Evolutionary conservation across 1,140 invertebrate species (phyloP), one percentile per base, ranked within the genome.

Genomic region (Zaprionus nigranus): DNA sequence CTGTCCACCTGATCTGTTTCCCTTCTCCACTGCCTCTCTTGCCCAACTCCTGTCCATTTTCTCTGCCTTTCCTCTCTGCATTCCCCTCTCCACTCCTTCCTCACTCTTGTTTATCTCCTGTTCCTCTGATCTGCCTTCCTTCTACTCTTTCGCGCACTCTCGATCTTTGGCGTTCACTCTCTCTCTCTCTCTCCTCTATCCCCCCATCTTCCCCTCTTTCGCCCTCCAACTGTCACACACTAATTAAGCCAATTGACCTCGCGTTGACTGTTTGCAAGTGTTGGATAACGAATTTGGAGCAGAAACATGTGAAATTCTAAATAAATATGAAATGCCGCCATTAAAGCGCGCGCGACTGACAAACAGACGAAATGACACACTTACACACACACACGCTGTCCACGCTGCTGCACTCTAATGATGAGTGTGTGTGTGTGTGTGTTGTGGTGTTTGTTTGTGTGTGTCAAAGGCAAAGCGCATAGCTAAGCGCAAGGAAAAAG

Each of bases 221-320:
- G n/a, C n/a, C 13, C n/a, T 5, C n/a, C 2, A 1, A 46, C 68
- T 82, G 79, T 85, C 85, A 85, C 85, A 90, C 85, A 90, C 79
- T 90, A 90, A 90, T 90, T 90, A 90, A 90, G 86, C 85, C 85
- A 90, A 90, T 90, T 90, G 85, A 90, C 85, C 85, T 90, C 85
- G 79, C 76, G 63, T 69, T 51, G 75, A 11, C 65, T 56, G 79
- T 75, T 81, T 77, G 78, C 78, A 74, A 85, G 74, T 78, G 63
- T 78, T 79, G 56, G 28, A 28, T 49, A 65, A 66, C 61, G 62
- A 78, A 62, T 49, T 57, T 58, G 60, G 26, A 60, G 22, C 68
- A 68, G 58, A 70, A 62, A 70, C 26, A 43, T 58, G 34, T n/a
- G 56, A 73, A 78, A 76, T 83, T 79, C 70, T 81, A 90, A 79